Evolutionary conservation across 1,140 invertebrate genomes (phyloP).

Genomic region (Zaprionus africanus): DNA sequence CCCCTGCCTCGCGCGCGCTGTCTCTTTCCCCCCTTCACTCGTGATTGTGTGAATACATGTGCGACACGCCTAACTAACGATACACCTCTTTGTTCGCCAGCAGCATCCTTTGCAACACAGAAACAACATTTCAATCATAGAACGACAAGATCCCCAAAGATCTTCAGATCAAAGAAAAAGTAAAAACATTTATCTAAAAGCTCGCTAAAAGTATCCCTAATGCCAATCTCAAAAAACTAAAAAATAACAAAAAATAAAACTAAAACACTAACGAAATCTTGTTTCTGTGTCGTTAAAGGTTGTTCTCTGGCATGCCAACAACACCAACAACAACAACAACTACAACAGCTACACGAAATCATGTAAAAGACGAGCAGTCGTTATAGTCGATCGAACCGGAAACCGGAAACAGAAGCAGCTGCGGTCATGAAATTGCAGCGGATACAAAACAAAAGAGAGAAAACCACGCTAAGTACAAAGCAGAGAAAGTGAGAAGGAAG

Average conservation of each 20-base stretch:
- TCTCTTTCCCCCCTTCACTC: not conserved
- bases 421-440: conserved; percentile 57
- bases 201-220: conserved; percentile 14
- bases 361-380: conserved; percentile 63
- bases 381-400: conserved; percentile 23
- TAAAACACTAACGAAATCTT: conserved; percentile 84
- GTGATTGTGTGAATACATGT: conserved; percentile 24
- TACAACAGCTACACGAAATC: conserved; percentile 67
- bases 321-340: conserved; percentile 54
- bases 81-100: conserved; percentile 78
- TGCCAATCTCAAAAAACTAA: conserved; percentile 16
- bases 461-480: conserved; percentile 47
- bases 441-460: conserved; percentile 6
- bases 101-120: conserved; percentile 84
- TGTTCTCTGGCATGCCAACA: conserved; percentile 82
- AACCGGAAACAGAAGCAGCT: conserved; percentile 48
- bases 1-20: not conserved
- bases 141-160: conserved; percentile 52
- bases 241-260: conserved; percentile 29
- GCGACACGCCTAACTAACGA: conserved; percentile 47
- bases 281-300: conserved; percentile 85
- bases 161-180: conserved; percentile 46
- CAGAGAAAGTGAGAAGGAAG: not conserved
- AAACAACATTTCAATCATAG: conserved; percentile 85
- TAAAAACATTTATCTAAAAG: conserved; percentile 17